Evolutionary conservation across 2,113 vertebrate species (phyloP), one percentile per base, ranked within the genome.

Genomic region (Gopherus evgoodei): DNA sequence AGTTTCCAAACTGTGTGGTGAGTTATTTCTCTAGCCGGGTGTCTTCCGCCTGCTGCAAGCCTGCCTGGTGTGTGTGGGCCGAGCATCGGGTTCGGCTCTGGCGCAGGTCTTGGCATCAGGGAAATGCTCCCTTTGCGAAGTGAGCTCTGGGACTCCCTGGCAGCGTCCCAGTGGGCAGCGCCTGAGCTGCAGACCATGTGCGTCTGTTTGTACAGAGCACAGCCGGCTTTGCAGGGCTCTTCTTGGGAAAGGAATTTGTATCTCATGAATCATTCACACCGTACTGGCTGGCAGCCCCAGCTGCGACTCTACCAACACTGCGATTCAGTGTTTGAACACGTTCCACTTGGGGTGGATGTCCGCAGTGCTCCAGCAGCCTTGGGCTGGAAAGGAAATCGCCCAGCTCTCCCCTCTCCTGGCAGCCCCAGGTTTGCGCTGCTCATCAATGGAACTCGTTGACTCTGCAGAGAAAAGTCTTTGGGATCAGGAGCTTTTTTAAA

Each of bases 221-320:
- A 38, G 81, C 38, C 27, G 65, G 47, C 10, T 42, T 35, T 8
- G 16, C 1, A 2, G 22, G 6, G 81, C 65, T 38, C 31, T 0
- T 0, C 29, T 59, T 52, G 0, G 4, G 44, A 72, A 72, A 38
- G 52, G 65, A 35, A 24, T 50, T 8, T 2, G 0, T 24, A 0
- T 1, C 65, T 83, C 11, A 5, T 5, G 52, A 50, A 29, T 56
- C 50, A 5, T 4, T 1, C 3, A 5, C 16, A 29, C 38, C 62
- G 21, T 49, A 24, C 42, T 4, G 52, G 1, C 59, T 53, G 79
- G n/a, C 47, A 52, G 54, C 57, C 17, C 16, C 65, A 69, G 87
- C 19, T 3, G 49, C 12, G 59, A 27, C 2, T 11, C 50, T 53
- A 5, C 42, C 4, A 1, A 65, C 6, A 27, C 52, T 1, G 3